Evolutionary conservation across 2,888 invertebrate genomes (phyloP).

Genomic region (Noctua janthina): DNA sequence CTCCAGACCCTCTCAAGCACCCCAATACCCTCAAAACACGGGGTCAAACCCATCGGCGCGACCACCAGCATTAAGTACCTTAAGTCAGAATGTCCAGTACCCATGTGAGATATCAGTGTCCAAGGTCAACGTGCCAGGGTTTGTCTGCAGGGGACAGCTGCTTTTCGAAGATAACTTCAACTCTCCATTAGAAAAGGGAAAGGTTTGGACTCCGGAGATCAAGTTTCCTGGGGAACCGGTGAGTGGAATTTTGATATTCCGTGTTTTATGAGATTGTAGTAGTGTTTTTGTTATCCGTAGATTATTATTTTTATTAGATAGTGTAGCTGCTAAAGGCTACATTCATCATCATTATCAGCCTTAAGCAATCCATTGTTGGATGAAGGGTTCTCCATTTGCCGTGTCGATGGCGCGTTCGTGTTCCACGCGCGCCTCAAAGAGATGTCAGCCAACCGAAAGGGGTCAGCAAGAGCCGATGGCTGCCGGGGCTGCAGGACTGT

Average conservation of each 20-base stretch:
- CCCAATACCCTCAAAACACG: neutral
- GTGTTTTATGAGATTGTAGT: neutral
- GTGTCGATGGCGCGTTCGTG: no score
- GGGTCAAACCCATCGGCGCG: constrained; percentile 7
- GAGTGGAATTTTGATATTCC: constrained; percentile 66
- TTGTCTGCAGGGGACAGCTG: constrained; percentile 90
- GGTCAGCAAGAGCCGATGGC: no score
- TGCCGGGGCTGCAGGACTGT: no score
- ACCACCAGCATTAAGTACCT: constrained; percentile 26
- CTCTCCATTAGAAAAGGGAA: constrained; percentile 79
- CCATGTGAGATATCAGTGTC: constrained; percentile 82
- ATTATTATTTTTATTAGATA: neutral
- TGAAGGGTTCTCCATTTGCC: neutral
- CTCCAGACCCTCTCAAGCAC: neutral
- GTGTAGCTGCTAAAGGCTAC: neutral
- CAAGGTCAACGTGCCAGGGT: constrained; percentile 79
- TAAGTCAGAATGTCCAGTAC: constrained; percentile 50
- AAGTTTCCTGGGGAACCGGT: constrained; percentile 92
- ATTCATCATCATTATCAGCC: neutral
- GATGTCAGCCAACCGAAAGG: no score
- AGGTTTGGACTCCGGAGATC: constrained; percentile 90
- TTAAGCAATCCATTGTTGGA: neutral
- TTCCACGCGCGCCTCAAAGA: no score
- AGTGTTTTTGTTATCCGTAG: neutral
- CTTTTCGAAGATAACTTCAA: constrained; percentile 92